These are phyloP conservation scores for Malachius bipustulatus DNA, from an alignment of 2,888 invertebrate species.

Conservation along the genomic window DNA sequence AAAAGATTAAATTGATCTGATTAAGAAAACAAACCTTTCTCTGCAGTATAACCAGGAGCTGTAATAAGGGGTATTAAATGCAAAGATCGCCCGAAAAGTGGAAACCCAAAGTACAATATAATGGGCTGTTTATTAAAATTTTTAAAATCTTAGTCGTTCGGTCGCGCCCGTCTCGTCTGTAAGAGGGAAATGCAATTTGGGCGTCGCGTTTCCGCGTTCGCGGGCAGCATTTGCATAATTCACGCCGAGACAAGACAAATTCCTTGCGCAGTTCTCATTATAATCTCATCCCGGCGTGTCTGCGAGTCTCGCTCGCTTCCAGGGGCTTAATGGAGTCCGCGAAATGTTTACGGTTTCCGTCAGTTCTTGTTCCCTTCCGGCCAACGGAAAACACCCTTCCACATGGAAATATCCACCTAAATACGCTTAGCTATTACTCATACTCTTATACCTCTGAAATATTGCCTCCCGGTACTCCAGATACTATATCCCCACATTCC, in stretches of 20 bases:
- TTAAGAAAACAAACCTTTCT: too few species aligned
- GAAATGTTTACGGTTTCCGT: constrained; percentile 30
- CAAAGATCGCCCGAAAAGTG: not conserved
- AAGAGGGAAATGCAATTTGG: constrained; percentile 33
- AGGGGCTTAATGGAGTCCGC: constrained; percentile 31
- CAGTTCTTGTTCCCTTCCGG: constrained; percentile 25
- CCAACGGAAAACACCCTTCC: constrained; percentile 17
- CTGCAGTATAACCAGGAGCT: not conserved
- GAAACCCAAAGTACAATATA: not conserved
- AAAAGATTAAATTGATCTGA: too few species aligned
- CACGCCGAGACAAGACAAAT: constrained; percentile 35
- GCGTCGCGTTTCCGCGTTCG: constrained; percentile 33
- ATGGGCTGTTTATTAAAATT: constrained; percentile 1
- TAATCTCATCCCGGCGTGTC: constrained; percentile 29
- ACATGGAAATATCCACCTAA: constrained; percentile 17
- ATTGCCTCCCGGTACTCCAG: too few species aligned
- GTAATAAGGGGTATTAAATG: not conserved
- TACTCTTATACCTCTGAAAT: too few species aligned
- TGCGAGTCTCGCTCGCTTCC: constrained; percentile 27
- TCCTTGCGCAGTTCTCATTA: constrained; percentile 35
- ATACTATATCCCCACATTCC: too few species aligned
- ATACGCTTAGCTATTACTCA: too few species aligned
- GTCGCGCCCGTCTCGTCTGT: not conserved
- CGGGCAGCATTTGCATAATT: constrained; percentile 34
- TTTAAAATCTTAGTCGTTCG: not conserved